Evolutionary conservation across 2,113 vertebrate genomes (phyloP).

Genomic region (Corythornis cristatus): DNA sequence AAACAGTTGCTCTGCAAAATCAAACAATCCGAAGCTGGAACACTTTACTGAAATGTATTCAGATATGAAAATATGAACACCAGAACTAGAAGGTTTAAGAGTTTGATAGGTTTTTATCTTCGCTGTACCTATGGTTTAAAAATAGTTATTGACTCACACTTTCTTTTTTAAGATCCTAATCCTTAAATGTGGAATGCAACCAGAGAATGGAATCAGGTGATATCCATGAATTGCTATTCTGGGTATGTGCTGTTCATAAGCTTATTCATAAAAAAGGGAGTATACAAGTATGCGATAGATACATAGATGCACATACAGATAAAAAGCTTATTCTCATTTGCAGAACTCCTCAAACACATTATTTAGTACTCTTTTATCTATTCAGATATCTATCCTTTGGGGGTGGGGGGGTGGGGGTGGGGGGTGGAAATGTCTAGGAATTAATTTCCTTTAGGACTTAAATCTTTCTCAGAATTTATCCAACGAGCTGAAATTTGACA

Average conservation of each 20-base stretch:
- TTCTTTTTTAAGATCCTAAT: constrained; percentile 39
- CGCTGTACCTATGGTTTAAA: background rate
- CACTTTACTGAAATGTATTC: background rate
- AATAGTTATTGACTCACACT: background rate
- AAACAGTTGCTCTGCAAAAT: background rate
- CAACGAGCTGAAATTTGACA: background rate
- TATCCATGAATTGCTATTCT: background rate
- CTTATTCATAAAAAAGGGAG: background rate
- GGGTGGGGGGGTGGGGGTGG: no score
- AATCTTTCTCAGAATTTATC: background rate
- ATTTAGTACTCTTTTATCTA: background rate
- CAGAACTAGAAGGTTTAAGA: background rate
- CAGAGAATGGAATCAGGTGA: background rate
- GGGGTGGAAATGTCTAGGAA: background rate
- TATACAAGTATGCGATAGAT: constrained; percentile 1
- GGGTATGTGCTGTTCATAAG: background rate
- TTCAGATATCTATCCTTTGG: background rate
- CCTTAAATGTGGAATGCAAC: background rate
- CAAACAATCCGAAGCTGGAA: background rate
- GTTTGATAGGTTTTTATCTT: background rate
- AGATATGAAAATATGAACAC: background rate
- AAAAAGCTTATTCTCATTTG: constrained; percentile 20
- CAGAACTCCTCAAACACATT: background rate
- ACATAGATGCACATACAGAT: constrained; percentile 36
- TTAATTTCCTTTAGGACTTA: background rate